Base-by-base conservation (phyloP, 2,113 vertebrate species). In the Struthidea cinerea region DNA sequence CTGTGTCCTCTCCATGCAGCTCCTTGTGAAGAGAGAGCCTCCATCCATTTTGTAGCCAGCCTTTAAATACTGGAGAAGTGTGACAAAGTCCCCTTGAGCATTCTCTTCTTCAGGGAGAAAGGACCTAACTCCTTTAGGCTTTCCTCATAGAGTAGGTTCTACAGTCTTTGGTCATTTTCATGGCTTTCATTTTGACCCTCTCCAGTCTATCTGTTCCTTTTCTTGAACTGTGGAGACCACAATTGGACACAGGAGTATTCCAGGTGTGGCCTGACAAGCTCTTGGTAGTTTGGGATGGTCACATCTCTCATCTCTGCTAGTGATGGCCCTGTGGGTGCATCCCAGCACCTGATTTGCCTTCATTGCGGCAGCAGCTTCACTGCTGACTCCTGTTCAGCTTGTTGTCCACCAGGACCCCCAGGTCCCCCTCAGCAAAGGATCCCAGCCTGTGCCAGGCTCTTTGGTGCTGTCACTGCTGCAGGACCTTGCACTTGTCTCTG, bases 61-160 rank as follows among this genome's bases (percentile, higher is more conserved):
- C 79, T 76, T 69, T 35, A 42, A 61, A 55, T 61, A 55, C 41
- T 55, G 30, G n/a, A 13, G 11, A 47, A 33, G 32, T 27, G 21
- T 39, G 4, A 13, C 21, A 11, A 16, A 9, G 26, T 17, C 16
- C 8, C 22, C 3, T 7, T 1, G 8, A 19, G 21, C 8, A 16
- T 47, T 55, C 9, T 41, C 14, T 47, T 41, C n/a, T 76, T 39
- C 41, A 55, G 12, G 30, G 30, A 35, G 47, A 35, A 61, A 41
- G 30, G 21, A 32, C 47, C n/a, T 60, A n/a, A 26, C 8, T 75
- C 61, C 27, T 82, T 75, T 26, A n/a, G 44, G 19, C 39, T 75
- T 89, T 61, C 14, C 47, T 68, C n/a, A 16, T 0, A 27, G n/a
- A 35, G 9, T 30, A 13, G 11, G 11, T 55, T 75, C 46, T 53